A percentile compares a stretch with the other conserved stretches of the same genome.
These are phyloP conservation scores for Melanocharis versteri DNA, from an alignment of 2,113 vertebrate genomes.

Conservation along the genomic window DNA sequence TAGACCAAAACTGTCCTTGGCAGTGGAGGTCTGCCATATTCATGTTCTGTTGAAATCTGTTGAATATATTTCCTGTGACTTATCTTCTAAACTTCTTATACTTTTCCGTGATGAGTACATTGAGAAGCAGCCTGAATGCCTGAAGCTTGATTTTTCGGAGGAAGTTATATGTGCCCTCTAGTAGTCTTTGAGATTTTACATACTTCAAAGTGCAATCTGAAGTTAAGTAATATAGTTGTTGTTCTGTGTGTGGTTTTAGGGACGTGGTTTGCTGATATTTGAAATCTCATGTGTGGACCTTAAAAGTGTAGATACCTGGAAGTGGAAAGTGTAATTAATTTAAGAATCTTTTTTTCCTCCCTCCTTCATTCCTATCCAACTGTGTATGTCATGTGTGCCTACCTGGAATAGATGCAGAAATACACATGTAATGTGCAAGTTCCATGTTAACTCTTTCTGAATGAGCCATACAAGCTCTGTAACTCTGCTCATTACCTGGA, in stretches of 20 bases:
- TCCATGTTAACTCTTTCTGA: background rate
- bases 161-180: background rate
- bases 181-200: background rate
- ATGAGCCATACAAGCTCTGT: background rate
- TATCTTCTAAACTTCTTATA: background rate
- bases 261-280: background rate
- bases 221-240: background rate
- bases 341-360: background rate
- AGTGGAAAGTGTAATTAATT: background rate
- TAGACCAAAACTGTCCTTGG: background rate
- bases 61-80: background rate
- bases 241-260: background rate
- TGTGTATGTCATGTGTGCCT: accelerated
- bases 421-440: background rate
- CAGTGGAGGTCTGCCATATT: background rate
- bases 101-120: background rate
- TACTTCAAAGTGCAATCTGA: background rate
- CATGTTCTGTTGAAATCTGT: background rate
- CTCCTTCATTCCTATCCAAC: background rate
- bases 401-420: background rate
- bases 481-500: background rate
- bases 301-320: background rate
- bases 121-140: background rate
- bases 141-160: background rate
- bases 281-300: background rate